A percentile compares a stretch with the other conserved stretches of the same genome.
Evolutionary conservation across 1,140 invertebrate species (phyloP).

Genomic region (Nephila pilipes): DNA sequence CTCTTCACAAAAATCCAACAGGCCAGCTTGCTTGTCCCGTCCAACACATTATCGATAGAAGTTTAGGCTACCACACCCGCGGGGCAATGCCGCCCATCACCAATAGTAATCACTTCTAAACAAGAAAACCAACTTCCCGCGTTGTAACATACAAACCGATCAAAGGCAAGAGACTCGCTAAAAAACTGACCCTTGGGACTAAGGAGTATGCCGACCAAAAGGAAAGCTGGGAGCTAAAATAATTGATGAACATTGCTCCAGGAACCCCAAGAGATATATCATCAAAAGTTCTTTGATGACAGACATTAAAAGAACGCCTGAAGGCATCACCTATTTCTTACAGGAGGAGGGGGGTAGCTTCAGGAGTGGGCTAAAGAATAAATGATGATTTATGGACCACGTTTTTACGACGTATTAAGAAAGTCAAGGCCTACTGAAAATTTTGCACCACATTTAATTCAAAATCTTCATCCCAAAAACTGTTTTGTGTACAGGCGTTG

Average conservation of each 20-base stretch:
- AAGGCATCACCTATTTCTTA: slow-evolving; percentile 55
- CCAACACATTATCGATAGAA: background rate
- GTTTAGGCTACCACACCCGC: background rate
- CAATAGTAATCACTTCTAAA: slow-evolving; percentile 57
- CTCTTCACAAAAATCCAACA: background rate
- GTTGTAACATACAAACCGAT: slow-evolving; percentile 53
- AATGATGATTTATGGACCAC: slow-evolving; percentile 8
- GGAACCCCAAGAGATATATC: slow-evolving; percentile 65
- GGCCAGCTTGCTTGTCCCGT: background rate
- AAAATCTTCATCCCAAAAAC: background rate
- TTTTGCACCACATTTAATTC: background rate
- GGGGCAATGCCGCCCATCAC: background rate
- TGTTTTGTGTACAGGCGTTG: background rate
- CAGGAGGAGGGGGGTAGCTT: background rate
- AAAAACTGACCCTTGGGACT: slow-evolving; percentile 40
- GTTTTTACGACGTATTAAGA: slow-evolving; percentile 2
- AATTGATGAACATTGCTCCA: slow-evolving; percentile 73
- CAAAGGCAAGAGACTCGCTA: slow-evolving; percentile 34
- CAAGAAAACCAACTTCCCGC: slow-evolving; percentile 36
- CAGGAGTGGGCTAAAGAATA: background rate
- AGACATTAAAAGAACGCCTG: slow-evolving; percentile 72
- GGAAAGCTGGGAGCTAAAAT: slow-evolving; percentile 50
- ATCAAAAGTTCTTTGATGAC: slow-evolving; percentile 71
- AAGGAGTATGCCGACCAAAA: background rate
- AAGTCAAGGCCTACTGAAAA: background rate